These are phyloP conservation scores for Phalacrocorax brasilianus DNA, from an alignment of 2,113 vertebrate genomes.

Conservation along the genomic window DNA sequence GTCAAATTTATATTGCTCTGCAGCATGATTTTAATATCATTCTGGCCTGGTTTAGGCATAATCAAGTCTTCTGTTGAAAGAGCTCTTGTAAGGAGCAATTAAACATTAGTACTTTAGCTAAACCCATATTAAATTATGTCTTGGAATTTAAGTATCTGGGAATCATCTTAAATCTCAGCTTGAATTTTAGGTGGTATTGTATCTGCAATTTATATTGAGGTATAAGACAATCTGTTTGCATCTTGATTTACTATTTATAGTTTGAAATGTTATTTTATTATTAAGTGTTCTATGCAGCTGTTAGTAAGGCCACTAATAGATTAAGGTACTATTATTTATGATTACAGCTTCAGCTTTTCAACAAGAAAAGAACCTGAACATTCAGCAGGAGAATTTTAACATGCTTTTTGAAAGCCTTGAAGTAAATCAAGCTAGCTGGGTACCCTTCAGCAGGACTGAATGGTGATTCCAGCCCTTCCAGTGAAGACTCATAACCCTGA, in stretches of 20 bases:
- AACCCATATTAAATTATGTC: slow-evolving; percentile 63
- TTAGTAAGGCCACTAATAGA: slow-evolving; percentile 20
- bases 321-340: slow-evolving; percentile 15
- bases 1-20: slow-evolving; percentile 61
- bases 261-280: slow-evolving; percentile 59
- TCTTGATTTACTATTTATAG: slow-evolving; percentile 54
- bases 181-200: slow-evolving; percentile 32
- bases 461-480: background rate
- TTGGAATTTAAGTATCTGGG: slow-evolving; percentile 61
- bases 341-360: slow-evolving; percentile 25
- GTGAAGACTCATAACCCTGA: background rate
- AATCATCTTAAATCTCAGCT: slow-evolving; percentile 68
- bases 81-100: slow-evolving; percentile 55
- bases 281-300: slow-evolving; percentile 18
- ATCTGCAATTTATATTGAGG: slow-evolving; percentile 35
- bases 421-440: background rate
- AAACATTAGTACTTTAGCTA: slow-evolving; percentile 54
- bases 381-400: background rate
- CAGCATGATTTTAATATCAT: slow-evolving; percentile 61
- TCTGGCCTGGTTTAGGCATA: slow-evolving; percentile 46
- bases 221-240: slow-evolving; percentile 7
- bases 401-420: background rate
- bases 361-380: background rate
- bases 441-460: background rate
- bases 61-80: slow-evolving; percentile 62